Evolutionary conservation across 2,113 vertebrate genomes (phyloP).

Genomic region (Cyanoramphus novaezelandiae): DNA sequence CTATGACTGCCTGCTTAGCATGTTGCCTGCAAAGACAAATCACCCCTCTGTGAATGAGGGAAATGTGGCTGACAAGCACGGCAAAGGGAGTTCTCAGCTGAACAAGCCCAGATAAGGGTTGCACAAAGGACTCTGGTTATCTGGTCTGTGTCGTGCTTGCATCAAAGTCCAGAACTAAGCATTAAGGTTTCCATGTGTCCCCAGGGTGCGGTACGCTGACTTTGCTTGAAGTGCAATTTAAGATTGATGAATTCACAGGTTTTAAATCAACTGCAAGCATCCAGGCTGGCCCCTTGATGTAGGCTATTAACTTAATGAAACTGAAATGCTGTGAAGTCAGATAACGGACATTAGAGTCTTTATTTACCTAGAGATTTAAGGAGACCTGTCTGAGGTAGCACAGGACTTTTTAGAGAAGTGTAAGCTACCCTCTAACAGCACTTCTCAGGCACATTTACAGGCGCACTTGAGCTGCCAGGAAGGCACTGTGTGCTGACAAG

Average conservation of each 20-base stretch:
- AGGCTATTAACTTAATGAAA: constrained; percentile 67
- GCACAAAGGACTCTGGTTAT: constrained; percentile 8
- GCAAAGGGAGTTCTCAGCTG: background rate
- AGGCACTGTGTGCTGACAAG: background rate
- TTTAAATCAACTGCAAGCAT: constrained; percentile 62
- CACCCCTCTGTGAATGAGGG: background rate
- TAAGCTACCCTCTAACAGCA: background rate
- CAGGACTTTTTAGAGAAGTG: background rate
- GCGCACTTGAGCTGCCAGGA: background rate
- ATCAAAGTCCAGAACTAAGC: background rate
- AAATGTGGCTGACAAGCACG: background rate
- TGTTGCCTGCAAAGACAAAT: background rate
- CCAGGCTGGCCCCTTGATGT: constrained; percentile 29
- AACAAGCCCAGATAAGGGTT: constrained; percentile 4
- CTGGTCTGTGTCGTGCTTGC: background rate
- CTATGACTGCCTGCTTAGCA: background rate
- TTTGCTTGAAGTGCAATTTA: constrained; percentile 43
- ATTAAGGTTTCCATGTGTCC: background rate
- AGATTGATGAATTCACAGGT: constrained; percentile 61
- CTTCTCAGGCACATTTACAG: background rate
- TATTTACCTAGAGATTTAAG: constrained; percentile 61
- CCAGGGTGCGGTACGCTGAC: background rate
- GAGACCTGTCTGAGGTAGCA: constrained; percentile 16
- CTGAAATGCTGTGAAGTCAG: constrained; percentile 59
- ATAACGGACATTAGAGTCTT: constrained; percentile 51